Evolutionary conservation across 2,797 vertebrate species (phyloP).

Genomic region (Meda fulgida): DNA sequence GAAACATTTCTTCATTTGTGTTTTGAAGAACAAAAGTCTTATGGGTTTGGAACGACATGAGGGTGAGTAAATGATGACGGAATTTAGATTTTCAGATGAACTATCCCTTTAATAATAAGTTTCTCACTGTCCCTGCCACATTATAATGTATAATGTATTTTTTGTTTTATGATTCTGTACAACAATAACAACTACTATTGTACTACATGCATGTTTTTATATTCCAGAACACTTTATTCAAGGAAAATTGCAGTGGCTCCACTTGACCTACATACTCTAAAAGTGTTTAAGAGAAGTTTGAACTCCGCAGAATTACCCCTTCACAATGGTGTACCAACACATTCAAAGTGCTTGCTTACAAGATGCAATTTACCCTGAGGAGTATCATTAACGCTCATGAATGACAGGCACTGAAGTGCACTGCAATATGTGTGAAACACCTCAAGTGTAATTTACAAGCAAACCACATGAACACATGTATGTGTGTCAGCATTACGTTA

Average conservation of each 20-base stretch:
- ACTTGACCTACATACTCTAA: not conserved
- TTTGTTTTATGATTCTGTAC: not conserved
- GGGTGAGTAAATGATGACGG: not conserved
- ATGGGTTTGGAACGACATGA: not conserved
- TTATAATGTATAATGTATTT: not conserved
- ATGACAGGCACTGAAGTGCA: conserved; percentile 12
- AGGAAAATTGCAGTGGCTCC: not conserved
- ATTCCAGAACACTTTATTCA: not conserved
- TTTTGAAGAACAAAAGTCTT: not conserved
- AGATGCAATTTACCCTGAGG: not conserved
- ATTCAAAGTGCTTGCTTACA: conserved; percentile 14
- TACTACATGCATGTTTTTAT: not conserved
- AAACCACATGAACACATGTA: not conserved
- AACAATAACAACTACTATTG: not conserved
- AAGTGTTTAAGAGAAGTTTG: not conserved
- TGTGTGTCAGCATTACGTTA: not conserved
- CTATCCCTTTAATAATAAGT: too few species aligned
- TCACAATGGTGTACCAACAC: not conserved
- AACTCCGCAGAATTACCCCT: not conserved
- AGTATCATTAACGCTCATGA: conserved; percentile 21
- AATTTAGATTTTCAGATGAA: not conserved
- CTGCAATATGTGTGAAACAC: not conserved
- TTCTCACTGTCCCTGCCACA: too few species aligned
- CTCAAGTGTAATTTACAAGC: not conserved
- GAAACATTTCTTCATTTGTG: not conserved